Conservation (phyloP, 2,888 invertebrate species). For the Oxytorus armatus region DNA sequence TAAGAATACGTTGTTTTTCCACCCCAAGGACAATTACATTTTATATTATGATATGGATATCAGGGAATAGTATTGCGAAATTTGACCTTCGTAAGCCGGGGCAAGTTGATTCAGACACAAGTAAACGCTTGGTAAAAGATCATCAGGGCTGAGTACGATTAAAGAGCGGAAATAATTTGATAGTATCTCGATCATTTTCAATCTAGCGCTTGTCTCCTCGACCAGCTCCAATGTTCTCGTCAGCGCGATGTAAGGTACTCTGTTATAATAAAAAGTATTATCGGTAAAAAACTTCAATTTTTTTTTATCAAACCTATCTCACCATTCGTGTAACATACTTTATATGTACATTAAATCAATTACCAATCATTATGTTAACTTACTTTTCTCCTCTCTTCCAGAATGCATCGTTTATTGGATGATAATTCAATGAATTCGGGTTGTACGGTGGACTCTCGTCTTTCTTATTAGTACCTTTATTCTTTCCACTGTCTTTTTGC, state of each 20-base stretch:
- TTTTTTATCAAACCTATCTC: not conserved
- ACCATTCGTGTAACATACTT: not conserved
- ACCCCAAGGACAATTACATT: not conserved
- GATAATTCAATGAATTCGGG: slow-evolving; percentile 90
- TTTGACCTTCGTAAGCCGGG: slow-evolving; percentile 95
- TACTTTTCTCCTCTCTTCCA: slow-evolving; percentile 91
- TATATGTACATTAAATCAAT: not conserved
- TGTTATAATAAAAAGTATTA: slow-evolving; percentile 81
- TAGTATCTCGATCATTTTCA: slow-evolving; percentile 96
- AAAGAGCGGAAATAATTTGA: slow-evolving; percentile 97
- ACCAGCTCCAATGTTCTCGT: slow-evolving; percentile 96
- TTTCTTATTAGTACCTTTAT: slow-evolving; percentile 67
- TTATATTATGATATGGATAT: not conserved
- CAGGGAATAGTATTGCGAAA: slow-evolving; percentile 4
- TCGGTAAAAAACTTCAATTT: not conserved
- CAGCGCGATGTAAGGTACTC: slow-evolving; percentile 96
- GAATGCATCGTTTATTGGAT: slow-evolving; percentile 93
- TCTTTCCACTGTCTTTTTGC: slow-evolving; percentile 70
- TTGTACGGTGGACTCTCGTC: slow-evolving; percentile 86
- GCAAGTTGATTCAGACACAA: slow-evolving; percentile 98
- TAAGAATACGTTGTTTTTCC: not conserved
- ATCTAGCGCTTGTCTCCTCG: slow-evolving; percentile 92
- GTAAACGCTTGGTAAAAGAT: slow-evolving; percentile 95
- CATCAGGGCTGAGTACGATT: slow-evolving; percentile 94
- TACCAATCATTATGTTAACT: slow-evolving; percentile 74